A percentile compares a stretch with the other conserved stretches of the same genome.
Evolutionary conservation across 2,113 vertebrate species (phyloP).

Genomic region (Microtus richardsoni): DNA sequence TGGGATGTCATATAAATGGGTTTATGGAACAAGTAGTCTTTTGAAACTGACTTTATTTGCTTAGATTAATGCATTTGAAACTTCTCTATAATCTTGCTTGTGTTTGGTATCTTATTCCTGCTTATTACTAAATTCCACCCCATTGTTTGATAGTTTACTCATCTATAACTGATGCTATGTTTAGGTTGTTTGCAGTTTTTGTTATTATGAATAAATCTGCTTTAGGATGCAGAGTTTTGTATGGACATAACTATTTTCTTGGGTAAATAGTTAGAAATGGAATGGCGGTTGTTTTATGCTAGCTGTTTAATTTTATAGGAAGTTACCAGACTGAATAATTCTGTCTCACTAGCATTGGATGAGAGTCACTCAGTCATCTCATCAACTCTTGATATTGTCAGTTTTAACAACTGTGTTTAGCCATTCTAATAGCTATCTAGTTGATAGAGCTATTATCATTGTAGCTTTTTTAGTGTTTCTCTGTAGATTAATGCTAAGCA

Average conservation of each 20-base stretch:
- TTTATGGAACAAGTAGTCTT: not conserved
- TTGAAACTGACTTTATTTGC: not conserved
- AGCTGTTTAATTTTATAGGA: conserved; percentile 8
- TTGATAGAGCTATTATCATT: not conserved
- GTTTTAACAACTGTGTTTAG: not conserved
- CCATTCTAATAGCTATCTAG: not conserved
- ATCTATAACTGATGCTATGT: not conserved
- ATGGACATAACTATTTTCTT: not conserved
- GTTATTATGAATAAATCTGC: conserved; percentile 36
- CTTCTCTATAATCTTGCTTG: not conserved
- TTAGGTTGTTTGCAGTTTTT: conserved; percentile 11
- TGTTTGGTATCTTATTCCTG: not conserved
- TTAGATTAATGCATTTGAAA: not conserved
- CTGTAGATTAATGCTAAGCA: not conserved
- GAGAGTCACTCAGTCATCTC: not conserved
- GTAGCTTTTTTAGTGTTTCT: not conserved
- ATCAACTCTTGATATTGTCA: not conserved
- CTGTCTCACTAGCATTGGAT: not conserved
- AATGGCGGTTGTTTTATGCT: not conserved
- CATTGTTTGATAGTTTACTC: not conserved
- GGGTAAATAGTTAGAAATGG: not conserved
- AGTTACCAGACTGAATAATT: not conserved
- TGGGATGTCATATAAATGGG: not conserved
- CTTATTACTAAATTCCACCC: not conserved
- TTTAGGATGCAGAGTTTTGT: not conserved